Percentiles rank a stretch among this genome's conserved stretches.
These are phyloP conservation scores for Torymus texanus DNA, from an alignment of 2,888 invertebrate species.

Conservation along the genomic window DNA sequence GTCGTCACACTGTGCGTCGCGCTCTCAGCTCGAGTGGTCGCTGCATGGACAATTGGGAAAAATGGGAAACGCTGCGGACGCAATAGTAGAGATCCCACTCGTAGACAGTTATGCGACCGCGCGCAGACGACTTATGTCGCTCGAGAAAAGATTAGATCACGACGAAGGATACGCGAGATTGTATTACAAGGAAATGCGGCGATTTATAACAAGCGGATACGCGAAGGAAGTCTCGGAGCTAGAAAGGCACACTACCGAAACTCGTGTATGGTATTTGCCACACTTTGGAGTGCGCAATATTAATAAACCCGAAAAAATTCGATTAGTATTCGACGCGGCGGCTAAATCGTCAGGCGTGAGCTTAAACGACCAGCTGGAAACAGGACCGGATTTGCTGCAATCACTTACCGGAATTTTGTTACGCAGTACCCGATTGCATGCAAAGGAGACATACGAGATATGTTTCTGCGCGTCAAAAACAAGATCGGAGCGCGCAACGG, in stretches of 20 bases:
- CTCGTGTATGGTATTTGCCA: background rate
- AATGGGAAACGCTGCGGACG: too few species aligned
- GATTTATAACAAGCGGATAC: too few species aligned
- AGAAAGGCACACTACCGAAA: too few species aligned
- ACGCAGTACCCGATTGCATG: background rate
- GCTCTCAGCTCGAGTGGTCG: too few species aligned
- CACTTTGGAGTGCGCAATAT: background rate
- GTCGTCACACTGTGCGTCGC: too few species aligned
- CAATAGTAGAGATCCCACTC: too few species aligned
- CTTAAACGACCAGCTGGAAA: background rate
- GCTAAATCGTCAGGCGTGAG: background rate
- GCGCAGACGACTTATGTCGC: background rate
- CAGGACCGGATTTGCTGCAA: background rate
- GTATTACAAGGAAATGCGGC: too few species aligned
- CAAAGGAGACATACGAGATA: slow-evolving; percentile 10
- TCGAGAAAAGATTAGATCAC: background rate
- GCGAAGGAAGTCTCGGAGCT: too few species aligned
- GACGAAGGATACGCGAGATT: too few species aligned
- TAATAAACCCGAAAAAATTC: background rate
- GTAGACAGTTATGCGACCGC: background rate
- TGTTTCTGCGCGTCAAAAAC: slow-evolving; percentile 13
- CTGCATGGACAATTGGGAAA: too few species aligned
- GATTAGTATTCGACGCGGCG: slow-evolving; percentile 1
- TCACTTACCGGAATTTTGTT: background rate
- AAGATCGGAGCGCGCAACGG: background rate